phyloP scores from a whole-genome alignment of 2,113 vertebrate species.

The Otus sunia region DNA sequence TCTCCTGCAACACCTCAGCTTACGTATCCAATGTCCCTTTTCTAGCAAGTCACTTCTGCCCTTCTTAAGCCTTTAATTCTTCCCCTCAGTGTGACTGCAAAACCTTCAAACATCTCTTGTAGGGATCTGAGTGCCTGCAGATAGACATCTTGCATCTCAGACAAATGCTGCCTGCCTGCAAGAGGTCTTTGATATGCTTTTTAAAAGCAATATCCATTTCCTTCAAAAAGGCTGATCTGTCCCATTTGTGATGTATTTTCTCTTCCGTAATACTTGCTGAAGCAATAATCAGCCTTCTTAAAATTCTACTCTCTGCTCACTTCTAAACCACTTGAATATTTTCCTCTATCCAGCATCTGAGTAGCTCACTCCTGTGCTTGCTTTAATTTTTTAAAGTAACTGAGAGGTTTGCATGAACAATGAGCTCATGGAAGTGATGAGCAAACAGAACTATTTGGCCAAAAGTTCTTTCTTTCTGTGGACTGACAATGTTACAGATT shows the following conservation, averaged over 20 bases:
- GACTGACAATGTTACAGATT: background rate
- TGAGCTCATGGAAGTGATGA: background rate
- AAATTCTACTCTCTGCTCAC: conserved; percentile 14
- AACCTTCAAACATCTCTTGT: background rate
- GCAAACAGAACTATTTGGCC: background rate
- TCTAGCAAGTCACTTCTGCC: background rate
- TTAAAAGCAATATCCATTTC: conserved; percentile 25
- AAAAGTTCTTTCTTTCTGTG: background rate
- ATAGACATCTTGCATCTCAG: background rate
- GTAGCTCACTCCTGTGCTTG: background rate
- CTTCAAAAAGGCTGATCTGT: conserved; percentile 24
- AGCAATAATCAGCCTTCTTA: conserved; percentile 38
- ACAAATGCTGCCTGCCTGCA: background rate
- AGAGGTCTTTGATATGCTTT: background rate
- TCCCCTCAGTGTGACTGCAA: background rate
- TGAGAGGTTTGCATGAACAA: conserved; percentile 1
- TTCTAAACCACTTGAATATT: conserved; percentile 32
- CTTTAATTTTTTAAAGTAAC: background rate
- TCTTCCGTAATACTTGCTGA: conserved; percentile 30
- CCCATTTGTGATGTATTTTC: conserved; percentile 18
- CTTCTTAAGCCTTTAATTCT: background rate
- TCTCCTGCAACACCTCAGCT: background rate
- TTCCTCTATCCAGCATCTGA: background rate
- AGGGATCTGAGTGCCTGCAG: background rate
- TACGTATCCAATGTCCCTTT: background rate